phyloP scores from a whole-genome alignment of 2,888 invertebrate genomes.

The Cerceris ruficornis region DNA sequence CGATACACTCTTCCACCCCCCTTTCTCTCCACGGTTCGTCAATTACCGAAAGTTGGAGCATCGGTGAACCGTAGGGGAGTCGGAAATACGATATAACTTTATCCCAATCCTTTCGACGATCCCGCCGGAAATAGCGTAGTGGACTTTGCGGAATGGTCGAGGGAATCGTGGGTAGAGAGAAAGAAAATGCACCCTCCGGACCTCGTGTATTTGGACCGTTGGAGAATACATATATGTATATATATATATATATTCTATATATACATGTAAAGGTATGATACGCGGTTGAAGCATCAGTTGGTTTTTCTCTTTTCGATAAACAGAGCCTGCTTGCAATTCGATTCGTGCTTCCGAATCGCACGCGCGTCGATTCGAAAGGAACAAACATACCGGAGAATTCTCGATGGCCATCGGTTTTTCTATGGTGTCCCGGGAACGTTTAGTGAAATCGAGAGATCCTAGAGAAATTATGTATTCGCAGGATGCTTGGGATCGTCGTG shows the following conservation, averaged over 20 bases:
- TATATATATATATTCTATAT: constrained; percentile 43
- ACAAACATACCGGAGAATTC: constrained; percentile 42
- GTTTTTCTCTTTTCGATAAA: constrained; percentile 58
- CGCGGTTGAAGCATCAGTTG: constrained; percentile 31
- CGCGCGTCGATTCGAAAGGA: constrained; percentile 34
- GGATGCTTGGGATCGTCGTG: no score
- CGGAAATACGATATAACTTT: constrained; percentile 66
- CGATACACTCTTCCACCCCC: no score
- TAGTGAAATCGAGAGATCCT: not conserved
- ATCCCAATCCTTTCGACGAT: constrained; percentile 62
- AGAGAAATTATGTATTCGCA: not conserved
- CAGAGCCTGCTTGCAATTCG: constrained; percentile 63
- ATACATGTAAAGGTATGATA: constrained; percentile 64
- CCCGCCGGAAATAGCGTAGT: constrained; percentile 60
- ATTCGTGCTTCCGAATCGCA: constrained; percentile 52
- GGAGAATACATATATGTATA: no score
- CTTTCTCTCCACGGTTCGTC: constrained; percentile 49
- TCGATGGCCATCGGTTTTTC: constrained; percentile 31
- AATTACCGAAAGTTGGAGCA: constrained; percentile 60
- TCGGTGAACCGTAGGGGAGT: constrained; percentile 32
- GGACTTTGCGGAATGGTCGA: constrained; percentile 35
- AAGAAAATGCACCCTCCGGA: constrained; percentile 25
- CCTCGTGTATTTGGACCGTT: no score
- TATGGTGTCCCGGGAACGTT: not conserved
- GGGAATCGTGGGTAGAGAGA: constrained; percentile 25